Evolutionary conservation across 2,113 vertebrate genomes (phyloP), one percentile per base, ranked within the genome.

Genomic region (Gymnorhina tibicen): DNA sequence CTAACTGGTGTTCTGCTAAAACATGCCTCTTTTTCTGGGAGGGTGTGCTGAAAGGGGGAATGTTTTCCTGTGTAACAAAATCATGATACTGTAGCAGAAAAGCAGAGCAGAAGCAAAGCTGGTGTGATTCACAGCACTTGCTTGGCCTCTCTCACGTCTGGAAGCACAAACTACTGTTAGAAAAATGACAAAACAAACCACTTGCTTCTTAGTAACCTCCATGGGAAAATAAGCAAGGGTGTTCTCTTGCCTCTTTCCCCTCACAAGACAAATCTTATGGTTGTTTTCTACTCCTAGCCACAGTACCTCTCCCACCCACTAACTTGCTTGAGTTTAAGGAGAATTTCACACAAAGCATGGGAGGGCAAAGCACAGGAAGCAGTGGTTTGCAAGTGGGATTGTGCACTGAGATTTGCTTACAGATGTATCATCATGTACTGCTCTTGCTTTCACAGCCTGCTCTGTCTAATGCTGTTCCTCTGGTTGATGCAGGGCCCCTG

Each of bases 391-490:
- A 33, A 1, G 6, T 56, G 44, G 44, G 46, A 41, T 22, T 28
- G 17, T 12, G 5, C 7, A 1, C 35, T 56, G 44, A 78, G 27
- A 35, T 35, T 79, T 75, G 13, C 37, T 73, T 79, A 32, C 16
- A 49, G 58, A 19, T 0, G 0, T 13, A 10, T 39, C 0, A 0
- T 27, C 26, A 46, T 1, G 22, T 66, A 30, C 19, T 3, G 4
- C 32, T 90, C 28, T 33, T 74, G 14, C 28, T 92, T 88, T 69
- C 28, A 30, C 1, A 1, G 28, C 30, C 39, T 73, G 20, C 7
- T 60, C 28, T 80, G 35, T 53, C 44, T 60, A n/a, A 42, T 4
- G 1, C 4, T 24, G 18, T 39, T 91, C 27, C 12, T 56, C 47
- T 30, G 16, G 70, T n/a, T 64, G 56, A 42, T 37, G 26, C 20